Base-by-base conservation (phyloP, 2,797 vertebrate species). In the Triplophysa yarkandensis region DNA sequence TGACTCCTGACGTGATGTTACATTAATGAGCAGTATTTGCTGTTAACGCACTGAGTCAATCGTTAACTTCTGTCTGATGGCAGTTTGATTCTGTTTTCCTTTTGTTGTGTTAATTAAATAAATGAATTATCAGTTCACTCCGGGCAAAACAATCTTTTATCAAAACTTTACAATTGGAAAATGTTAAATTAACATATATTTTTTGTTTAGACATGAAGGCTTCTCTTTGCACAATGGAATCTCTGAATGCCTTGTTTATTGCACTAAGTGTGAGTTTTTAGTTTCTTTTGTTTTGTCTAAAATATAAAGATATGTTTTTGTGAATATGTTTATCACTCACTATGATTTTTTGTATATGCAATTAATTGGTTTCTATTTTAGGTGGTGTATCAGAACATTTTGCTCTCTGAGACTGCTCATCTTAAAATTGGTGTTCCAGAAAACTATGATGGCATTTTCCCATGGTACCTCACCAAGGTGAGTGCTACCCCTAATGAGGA, bases 391-490 rank as follows among this genome's bases (percentile, higher is more conserved):
- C n/a, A 82, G 76, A 71, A 63, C 14, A 63, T 87, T 77, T 82
- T 80, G 77, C 88, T 81, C 5, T 88, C 87, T 44, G 84, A 85
- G 41, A 85, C 83, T 2, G 84, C 85, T 27, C 89, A 89, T 82
- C 83, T 93, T 25, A 83, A 87, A 57, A 89, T 92, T 8, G 90
- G 91, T 54, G 91, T 94, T 64, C 91, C 92, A 27, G 94, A 95
- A 86, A 94, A 94, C 81, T 90, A 90, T 16, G 84, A 89, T 69
- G 93, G 92, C 3, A 94, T 90, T 79, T 92, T 94, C 79, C 92
- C 92, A 17, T 90, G 91, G 85, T 94, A 92, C 76, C 88, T 95
- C 61, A 80, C 85, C 63, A 94, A 95, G 93, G 94, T 95, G 87
- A 91, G 88, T 27, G 32, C 7, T 32, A 16, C 54, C 74, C 25